phyloP scores from a whole-genome alignment of 2,888 invertebrate species.

The Zaprionus bogoriensis region DNA sequence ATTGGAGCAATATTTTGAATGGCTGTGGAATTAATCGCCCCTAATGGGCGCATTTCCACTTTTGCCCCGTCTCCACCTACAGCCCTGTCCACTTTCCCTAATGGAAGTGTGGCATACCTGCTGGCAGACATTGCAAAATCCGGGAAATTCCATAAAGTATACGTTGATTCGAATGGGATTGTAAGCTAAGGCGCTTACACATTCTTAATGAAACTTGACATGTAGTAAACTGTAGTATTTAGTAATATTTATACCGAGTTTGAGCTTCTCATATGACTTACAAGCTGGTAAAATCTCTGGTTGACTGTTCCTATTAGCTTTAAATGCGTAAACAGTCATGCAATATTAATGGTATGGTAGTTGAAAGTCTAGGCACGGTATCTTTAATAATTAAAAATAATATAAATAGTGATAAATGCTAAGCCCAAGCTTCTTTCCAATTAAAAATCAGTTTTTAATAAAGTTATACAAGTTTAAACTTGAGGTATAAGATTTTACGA shows the following conservation, averaged over 20 bases:
- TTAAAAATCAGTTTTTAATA: too few relatives aligned
- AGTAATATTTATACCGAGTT: not conserved
- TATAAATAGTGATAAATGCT: too few relatives aligned
- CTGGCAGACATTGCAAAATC: not conserved
- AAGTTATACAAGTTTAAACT: too few relatives aligned
- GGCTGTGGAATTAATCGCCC: conserved; percentile 19
- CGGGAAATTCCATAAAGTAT: not conserved
- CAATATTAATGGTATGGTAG: too few relatives aligned
- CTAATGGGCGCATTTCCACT: conserved; percentile 2
- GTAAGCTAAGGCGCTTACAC: not conserved
- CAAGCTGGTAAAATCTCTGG: not conserved
- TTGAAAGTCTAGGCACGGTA: too few relatives aligned
- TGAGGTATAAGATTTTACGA: too few relatives aligned
- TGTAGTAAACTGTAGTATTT: not conserved
- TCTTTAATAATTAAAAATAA: too few relatives aligned
- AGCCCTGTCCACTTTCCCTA: not conserved
- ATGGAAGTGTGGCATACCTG: conserved; percentile 9
- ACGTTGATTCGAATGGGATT: not conserved
- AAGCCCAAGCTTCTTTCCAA: too few relatives aligned
- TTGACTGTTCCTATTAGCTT: too few relatives aligned
- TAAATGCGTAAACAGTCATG: too few relatives aligned
- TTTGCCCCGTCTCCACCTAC: not conserved
- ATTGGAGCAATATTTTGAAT: conserved; percentile 51
- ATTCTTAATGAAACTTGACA: not conserved
- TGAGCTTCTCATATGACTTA: not conserved